phyloP scores from a whole-genome alignment of 2,888 invertebrate genomes.

The Creontiades dilutus region DNA sequence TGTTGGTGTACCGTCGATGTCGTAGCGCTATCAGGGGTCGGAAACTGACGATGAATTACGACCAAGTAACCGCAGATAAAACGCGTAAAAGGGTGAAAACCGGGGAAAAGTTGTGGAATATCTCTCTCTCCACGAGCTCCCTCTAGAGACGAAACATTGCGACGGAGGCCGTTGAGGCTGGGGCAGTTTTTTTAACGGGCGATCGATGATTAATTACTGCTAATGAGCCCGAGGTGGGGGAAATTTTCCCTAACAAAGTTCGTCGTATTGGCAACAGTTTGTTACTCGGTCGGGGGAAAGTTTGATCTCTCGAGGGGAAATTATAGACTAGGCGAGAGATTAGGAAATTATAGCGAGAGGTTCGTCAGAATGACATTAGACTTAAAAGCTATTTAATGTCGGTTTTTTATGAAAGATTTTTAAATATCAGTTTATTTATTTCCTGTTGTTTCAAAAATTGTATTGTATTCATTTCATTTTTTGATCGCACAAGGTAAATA shows the following conservation, averaged over 20 bases:
- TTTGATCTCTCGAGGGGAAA: background rate
- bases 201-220: constrained; percentile 40
- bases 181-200: background rate
- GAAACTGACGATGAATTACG: background rate
- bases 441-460: no score
- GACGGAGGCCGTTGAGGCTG: background rate
- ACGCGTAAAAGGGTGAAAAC: background rate
- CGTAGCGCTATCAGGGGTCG: background rate
- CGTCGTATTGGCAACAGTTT: background rate
- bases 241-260: background rate
- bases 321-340: background rate
- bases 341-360: background rate
- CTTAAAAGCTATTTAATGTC: no score
- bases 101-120: background rate
- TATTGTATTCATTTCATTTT: no score
- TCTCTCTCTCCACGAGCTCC: background rate
- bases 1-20: background rate
- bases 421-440: no score
- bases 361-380: no score
- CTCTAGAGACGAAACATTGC: background rate
- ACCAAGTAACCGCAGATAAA: background rate
- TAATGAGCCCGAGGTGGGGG: constrained; percentile 10
- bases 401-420: no score
- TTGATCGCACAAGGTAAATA: no score
- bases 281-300: background rate